These are phyloP conservation scores for Lethenteron reissneri DNA, from an alignment of 2,113 vertebrate genomes.

Conservation along the genomic window DNA sequence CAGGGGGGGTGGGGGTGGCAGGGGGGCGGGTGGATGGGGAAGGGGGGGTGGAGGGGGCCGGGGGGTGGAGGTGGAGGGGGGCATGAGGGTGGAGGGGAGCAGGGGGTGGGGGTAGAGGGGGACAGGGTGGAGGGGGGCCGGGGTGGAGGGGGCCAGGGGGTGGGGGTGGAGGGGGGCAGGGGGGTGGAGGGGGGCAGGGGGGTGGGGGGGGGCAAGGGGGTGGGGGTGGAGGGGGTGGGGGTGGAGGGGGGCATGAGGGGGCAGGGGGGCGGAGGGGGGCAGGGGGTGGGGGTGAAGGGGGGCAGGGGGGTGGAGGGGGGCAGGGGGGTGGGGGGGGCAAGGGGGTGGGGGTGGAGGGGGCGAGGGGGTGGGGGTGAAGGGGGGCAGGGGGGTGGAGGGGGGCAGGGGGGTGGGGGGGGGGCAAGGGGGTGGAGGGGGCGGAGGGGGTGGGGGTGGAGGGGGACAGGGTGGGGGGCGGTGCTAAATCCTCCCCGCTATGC, in stretches of 20 bases:
- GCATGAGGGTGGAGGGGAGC: conserved; percentile 7
- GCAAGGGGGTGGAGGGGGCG: too few species aligned
- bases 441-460: too few species aligned
- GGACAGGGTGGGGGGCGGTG: too few species aligned
- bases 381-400: too few species aligned
- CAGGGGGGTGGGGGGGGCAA: not conserved
- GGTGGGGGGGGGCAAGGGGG: conserved; percentile 1
- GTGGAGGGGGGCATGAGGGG: not conserved
- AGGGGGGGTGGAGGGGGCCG: too few species aligned
- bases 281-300: too few species aligned
- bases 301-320: conserved; percentile 8
- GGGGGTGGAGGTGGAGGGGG: conserved; percentile 8
- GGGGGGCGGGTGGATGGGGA: not conserved
- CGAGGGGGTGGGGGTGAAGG: too few species aligned
- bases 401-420: too few species aligned
- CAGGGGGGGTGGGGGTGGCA: conserved; percentile 6
- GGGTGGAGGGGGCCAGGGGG: not conserved
- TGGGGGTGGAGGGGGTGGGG: conserved; percentile 8
- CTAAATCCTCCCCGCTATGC: too few species aligned
- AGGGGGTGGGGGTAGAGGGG: not conserved
- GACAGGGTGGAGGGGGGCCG: conserved; percentile 7
- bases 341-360: conserved; percentile 7
- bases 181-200: not conserved
- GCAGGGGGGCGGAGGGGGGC: conserved; percentile 5
- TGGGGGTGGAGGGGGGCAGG: conserved; percentile 8